Evolutionary conservation across 2,113 vertebrate genomes (phyloP).

Genomic region (Pollachius pollachius): DNA sequence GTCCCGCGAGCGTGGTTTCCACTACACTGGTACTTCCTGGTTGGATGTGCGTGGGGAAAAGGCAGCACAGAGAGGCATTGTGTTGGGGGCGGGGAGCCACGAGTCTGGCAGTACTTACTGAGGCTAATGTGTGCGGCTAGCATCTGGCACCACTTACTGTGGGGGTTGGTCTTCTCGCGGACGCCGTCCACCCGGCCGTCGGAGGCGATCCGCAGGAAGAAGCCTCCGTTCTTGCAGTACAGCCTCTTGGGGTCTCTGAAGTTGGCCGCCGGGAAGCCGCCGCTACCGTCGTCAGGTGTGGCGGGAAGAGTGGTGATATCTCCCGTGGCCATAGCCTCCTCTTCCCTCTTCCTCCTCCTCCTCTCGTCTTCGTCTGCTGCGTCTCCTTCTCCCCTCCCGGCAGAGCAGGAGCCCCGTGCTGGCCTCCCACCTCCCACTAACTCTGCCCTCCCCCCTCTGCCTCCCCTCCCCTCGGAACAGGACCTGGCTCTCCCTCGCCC

Average conservation of each 20-base stretch:
- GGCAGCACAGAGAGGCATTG: conserved; percentile 57
- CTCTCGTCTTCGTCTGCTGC: conserved; percentile 36
- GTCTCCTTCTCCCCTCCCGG: conserved; percentile 37
- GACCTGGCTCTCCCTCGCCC: conserved; percentile 54
- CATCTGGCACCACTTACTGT: conserved; percentile 78
- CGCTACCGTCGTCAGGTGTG: conserved; percentile 74
- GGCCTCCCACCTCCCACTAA: conserved; percentile 59
- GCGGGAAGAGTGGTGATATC: conserved; percentile 85
- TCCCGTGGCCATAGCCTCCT: conserved; percentile 79
- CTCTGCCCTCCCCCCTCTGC: conserved; percentile 33
- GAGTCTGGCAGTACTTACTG: conserved; percentile 74
- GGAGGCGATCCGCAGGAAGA: conserved; percentile 88
- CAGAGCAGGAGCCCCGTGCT: conserved; percentile 37
- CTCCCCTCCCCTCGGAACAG: conserved; percentile 41
- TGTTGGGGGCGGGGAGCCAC: conserved; percentile 11
- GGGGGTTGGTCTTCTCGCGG: conserved; percentile 90
- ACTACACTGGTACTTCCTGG: no score
- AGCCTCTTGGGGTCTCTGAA: conserved; percentile 94
- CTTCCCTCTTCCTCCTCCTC: conserved; percentile 16
- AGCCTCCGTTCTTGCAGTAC: conserved; percentile 97
- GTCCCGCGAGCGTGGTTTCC: no score
- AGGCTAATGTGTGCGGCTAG: neutral
- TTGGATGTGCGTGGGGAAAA: neutral
- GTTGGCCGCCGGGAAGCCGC: conserved; percentile 82
- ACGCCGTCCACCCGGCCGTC: conserved; percentile 91